Base-by-base conservation (phyloP, 2,888 invertebrate genomes). In the Eupithecia tripunctaria region DNA sequence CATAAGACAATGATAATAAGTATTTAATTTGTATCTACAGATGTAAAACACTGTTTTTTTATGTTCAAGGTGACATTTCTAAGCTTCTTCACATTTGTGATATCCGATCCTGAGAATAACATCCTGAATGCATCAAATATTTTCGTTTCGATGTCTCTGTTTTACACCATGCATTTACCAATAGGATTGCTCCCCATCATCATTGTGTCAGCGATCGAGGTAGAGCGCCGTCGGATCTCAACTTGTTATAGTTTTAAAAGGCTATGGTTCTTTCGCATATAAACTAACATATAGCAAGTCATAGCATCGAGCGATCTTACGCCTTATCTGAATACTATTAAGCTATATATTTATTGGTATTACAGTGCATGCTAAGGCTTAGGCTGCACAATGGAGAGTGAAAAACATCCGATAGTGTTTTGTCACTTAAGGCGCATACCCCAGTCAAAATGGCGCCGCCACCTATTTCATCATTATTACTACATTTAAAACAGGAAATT, bases 101-200 rank as follows among this genome's bases (percentile, higher is more conserved):
- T 97, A 83, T 91, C 95, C 80, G 95, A 95, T 84, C 95, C 96
- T 62, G 95, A 95, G 82, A 95, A 95, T 82, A 96, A 98, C 92
- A 89, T 96, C 78, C 94, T 99, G 89, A 97, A 97, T 83, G 96
- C 98, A 32, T 95, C 96, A 88, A 97, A 96, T 89, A 97, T 97
- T 75, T 98, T 99, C 93, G 98, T 98, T 70, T 96, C 98, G 79
- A 95, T 99, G 85, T 95, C 98, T 51, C 95, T 99, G 82, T 98
- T 99, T 95, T 97, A 97, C 92, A 96, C 97, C 82, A 96, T 99
- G 89, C 96, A 98, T 87, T 95, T 98, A 92, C 98, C 98, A 74
- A 95, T 99, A 92, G 96, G 97, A 81, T 95, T 98, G 89, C 95
- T 98, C 84, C 97, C 97, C 64, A 95, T 97, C 95, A 93, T 97